These are phyloP conservation scores for Armadillidium nasatum DNA, from an alignment of 1,140 invertebrate genomes.

Conservation along the genomic window DNA sequence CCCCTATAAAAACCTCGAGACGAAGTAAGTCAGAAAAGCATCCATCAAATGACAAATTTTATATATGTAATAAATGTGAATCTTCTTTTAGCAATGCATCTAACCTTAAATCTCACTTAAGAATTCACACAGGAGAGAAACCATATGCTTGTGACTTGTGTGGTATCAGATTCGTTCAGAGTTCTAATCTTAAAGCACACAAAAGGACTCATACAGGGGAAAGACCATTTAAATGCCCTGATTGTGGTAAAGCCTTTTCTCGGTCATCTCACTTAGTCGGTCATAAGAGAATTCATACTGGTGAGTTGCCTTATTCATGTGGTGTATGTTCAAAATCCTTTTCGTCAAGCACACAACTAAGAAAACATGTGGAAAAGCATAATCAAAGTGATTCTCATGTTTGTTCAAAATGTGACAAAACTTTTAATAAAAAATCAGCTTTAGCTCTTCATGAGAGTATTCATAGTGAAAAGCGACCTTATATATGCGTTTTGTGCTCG, in stretches of 20 bases:
- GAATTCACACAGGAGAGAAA: constrained; percentile 49
- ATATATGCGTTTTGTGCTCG: constrained; percentile 20
- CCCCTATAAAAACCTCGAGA: neutral
- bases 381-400: neutral
- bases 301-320: constrained; percentile 25
- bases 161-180: constrained; percentile 57
- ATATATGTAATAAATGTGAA: constrained; percentile 43
- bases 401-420: constrained; percentile 18
- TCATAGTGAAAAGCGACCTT: constrained; percentile 24
- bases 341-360: constrained; percentile 20
- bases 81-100: constrained; percentile 47
- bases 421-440: constrained; percentile 17
- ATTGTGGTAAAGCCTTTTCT: constrained; percentile 22
- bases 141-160: constrained; percentile 44
- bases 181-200: constrained; percentile 62
- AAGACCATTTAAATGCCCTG: constrained; percentile 22
- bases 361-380: constrained; percentile 24
- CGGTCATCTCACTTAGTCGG: constrained; percentile 26
- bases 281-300: constrained; percentile 29
- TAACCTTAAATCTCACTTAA: constrained; percentile 46
- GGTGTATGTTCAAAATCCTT: constrained; percentile 18
- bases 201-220: constrained; percentile 56
- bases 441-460: constrained; percentile 19
- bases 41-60: constrained; percentile 12
- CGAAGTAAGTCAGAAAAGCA: neutral